These are phyloP conservation scores for Guaruba guarouba DNA, from an alignment of 2,113 vertebrate species.

Conservation along the genomic window DNA sequence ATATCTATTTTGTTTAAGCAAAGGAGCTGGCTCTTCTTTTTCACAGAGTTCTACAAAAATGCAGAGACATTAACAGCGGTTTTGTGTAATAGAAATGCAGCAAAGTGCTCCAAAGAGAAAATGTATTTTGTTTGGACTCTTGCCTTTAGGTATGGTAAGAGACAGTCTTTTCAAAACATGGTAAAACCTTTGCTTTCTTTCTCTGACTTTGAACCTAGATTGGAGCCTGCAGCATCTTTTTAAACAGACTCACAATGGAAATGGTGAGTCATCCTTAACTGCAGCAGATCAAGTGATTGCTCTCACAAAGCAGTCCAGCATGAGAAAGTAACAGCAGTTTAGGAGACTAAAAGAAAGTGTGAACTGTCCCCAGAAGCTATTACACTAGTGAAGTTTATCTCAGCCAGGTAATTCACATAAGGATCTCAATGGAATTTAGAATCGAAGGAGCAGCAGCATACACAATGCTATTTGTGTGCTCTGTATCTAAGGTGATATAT, in stretches of 20 bases:
- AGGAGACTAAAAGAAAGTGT: constrained; percentile 38
- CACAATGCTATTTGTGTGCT: not conserved
- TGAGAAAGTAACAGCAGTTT: constrained; percentile 8
- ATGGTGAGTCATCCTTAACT: constrained; percentile 6
- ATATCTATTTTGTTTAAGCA: not conserved
- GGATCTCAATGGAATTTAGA: constrained; percentile 36
- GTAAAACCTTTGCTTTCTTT: not conserved
- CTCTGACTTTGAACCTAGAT: not conserved
- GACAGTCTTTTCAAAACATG: not conserved
- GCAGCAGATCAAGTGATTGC: constrained; percentile 23
- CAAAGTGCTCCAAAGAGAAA: not conserved
- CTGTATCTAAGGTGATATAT: constrained; percentile 9
- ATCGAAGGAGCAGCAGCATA: not conserved
- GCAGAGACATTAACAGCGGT: not conserved
- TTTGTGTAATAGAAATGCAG: not conserved
- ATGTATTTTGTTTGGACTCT: not conserved
- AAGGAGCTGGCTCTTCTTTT: not conserved
- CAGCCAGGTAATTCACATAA: constrained; percentile 17
- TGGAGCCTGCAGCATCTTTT: not conserved
- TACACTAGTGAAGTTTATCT: constrained; percentile 56
- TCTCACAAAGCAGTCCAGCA: not conserved
- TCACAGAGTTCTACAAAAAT: not conserved
- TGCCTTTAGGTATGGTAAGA: not conserved
- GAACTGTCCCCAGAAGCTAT: constrained; percentile 48
- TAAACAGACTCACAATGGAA: constrained; percentile 15